Evolutionary conservation across 2,113 vertebrate species (phyloP), one percentile per base, ranked within the genome.

Genomic region (Fukomys damarensis): DNA sequence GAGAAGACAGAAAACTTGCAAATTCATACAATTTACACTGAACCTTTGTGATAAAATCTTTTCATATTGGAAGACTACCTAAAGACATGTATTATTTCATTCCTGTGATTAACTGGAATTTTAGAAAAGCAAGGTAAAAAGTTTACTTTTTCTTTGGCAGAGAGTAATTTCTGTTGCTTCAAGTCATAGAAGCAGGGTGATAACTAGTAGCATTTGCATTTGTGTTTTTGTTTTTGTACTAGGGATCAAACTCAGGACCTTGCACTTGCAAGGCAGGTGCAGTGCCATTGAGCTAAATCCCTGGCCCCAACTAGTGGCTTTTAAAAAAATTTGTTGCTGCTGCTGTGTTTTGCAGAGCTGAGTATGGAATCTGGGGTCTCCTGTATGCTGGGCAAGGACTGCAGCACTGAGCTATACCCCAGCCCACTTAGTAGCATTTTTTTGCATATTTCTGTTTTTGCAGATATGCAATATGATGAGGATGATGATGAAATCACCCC

Each of bases 401-500:
- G 2, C 13, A 6, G 41, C 41, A 46, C 74, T 49, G 74, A 49
- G 74, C 74, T 49, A 7, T 26, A 49, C 14, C 41, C 74, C 43
- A 77, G 28, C 13, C 43, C 74, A 91, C 14, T 59, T 58, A 52
- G 7, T 83, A 30, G 1, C 6, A 54, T 93, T 76, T 95, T 83
- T 70, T 35, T 82, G 32, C 26, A 26, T 83, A 49, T 86, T 96
- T 96, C 96, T 98, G 96, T 35, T 35, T 89, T 65, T 96, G 0
- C 95, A 99, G 99, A 99, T 98, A 99, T 99, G 97, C 99, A 99
- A 13, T 99, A 99, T 95, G 99, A 99, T 97, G 99, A 99, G 81
- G 99, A 99, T 35, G 99, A 99, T 59, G 99, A 99, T 98, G 99
- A 99, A 98, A 99, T 99, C 98, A 99, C 99, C 1, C 99, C 99